phyloP scores from a whole-genome alignment of 30 jellyfish, hydroid and myxozoan species.

The Cassiopea xamachana region DNA sequence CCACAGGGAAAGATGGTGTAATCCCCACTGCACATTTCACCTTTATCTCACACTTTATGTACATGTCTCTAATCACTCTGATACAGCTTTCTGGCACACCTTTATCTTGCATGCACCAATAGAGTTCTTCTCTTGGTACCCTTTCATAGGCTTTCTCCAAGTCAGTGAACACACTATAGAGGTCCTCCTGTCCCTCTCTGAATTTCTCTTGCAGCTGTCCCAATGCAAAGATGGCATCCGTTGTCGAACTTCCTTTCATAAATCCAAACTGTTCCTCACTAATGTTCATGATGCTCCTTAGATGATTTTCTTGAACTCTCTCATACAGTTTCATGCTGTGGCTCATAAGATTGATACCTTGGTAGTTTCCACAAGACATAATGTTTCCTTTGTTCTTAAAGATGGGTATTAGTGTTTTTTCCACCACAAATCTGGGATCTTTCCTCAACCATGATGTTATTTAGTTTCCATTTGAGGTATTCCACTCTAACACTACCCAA shows the following conservation, averaged over 20 bases:
- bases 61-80: background rate
- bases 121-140: background rate
- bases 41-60: background rate
- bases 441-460: constrained; percentile 5
- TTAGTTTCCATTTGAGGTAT: background rate
- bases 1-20: background rate
- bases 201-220: background rate
- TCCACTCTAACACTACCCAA: constrained; percentile 16
- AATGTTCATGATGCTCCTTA: background rate
- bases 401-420: constrained; percentile 29
- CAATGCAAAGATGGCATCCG: background rate
- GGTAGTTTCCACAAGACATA: background rate
- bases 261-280: background rate
- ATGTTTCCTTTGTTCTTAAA: constrained; percentile 10
- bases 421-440: constrained; percentile 27
- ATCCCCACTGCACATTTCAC: background rate
- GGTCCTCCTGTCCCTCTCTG: background rate
- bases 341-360: background rate
- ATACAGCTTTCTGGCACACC: background rate
- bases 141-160: background rate
- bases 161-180: background rate
- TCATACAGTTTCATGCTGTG: background rate
- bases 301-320: background rate
- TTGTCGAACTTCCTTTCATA: background rate
- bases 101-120: background rate